Base-by-base conservation (phyloP, 2,113 vertebrate genomes). In the Dascyllus trimaculatus region DNA sequence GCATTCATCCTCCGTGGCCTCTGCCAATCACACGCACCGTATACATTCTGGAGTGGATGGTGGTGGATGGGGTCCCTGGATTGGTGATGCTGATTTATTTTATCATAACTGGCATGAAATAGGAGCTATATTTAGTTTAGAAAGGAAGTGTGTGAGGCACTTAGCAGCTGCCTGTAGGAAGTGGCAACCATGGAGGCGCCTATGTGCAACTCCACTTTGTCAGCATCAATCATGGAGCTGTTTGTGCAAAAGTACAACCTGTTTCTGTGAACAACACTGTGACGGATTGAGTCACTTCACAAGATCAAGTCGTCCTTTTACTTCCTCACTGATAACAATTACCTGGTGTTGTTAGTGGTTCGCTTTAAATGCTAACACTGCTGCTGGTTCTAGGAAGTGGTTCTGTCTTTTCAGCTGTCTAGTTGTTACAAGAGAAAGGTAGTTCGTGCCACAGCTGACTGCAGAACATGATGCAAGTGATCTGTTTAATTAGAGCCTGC, bases 401-500 rank as follows among this genome's bases (percentile, higher is more conserved):
- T 59, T 48, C 18, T 63, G 11, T 53, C 6, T 35, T 40, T 66
- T 60, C 38, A 48, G n/a, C 32, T 22, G 13, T 9, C 11, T 65
- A 2, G n/a, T 11, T 59, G 49, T 22, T 14, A 25, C 32, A 49
- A 29, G 4, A 19, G 22, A 19, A 18, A 4, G 18, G n/a, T 7
- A 38, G 10, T 40, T 22, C 52, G 18, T 59, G 61, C 60, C 60
- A 3, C 38, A 56, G 74, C 15, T 8, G 19, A 61, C 40, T 11
- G 38, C 58, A 38, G 24, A 75, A 64, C n/a, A 11, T 9, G 70
- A 57, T 32, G 51, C 71, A 82, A 86, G 49, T 51, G 61, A 89
- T 81, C 62, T 75, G 53, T 81, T 84, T 84, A 75, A 75, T 81
- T 74, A 71, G 46, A 68, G 62, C 22, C 22, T 19, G 73, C 72